These are phyloP conservation scores for Siniperca scherzeri DNA, from an alignment of 2,797 vertebrate species.

Conservation along the genomic window DNA sequence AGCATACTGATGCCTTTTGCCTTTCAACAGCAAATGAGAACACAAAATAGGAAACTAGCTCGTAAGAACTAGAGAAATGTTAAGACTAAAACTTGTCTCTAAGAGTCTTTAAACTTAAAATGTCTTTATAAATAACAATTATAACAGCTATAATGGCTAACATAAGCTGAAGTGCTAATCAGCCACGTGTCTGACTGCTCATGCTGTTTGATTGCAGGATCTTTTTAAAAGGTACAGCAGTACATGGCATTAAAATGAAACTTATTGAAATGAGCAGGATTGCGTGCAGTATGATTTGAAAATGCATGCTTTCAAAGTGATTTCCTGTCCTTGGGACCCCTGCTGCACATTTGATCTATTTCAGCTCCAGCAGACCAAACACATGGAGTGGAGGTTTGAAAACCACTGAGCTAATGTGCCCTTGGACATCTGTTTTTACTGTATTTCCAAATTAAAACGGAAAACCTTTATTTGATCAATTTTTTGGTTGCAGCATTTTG, in stretches of 20 bases:
- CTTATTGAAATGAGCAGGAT: conserved; percentile 30
- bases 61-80: no score
- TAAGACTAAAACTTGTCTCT: not conserved
- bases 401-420: conserved; percentile 5
- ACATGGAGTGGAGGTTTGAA: not conserved
- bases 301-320: conserved; percentile 28
- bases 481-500: not conserved
- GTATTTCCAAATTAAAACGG: not conserved
- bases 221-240: conserved; percentile 18
- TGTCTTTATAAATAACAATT: no score
- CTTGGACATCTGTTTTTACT: not conserved
- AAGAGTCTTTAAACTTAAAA: not conserved
- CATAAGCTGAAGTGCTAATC: conserved; percentile 29
- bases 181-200: conserved; percentile 36
- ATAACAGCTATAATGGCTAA: not conserved
- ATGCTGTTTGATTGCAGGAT: conserved; percentile 41
- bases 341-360: conserved; percentile 8
- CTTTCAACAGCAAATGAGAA: no score
- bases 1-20: no score
- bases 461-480: not conserved
- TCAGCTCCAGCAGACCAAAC: conserved; percentile 14
- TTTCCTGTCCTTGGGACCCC: conserved; percentile 17
- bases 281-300: not conserved
- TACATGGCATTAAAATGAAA: conserved; percentile 32
- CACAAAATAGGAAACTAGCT: not conserved